Base-by-base conservation (phyloP, 2,797 vertebrate species). In the Smutsia temminckii region DNA sequence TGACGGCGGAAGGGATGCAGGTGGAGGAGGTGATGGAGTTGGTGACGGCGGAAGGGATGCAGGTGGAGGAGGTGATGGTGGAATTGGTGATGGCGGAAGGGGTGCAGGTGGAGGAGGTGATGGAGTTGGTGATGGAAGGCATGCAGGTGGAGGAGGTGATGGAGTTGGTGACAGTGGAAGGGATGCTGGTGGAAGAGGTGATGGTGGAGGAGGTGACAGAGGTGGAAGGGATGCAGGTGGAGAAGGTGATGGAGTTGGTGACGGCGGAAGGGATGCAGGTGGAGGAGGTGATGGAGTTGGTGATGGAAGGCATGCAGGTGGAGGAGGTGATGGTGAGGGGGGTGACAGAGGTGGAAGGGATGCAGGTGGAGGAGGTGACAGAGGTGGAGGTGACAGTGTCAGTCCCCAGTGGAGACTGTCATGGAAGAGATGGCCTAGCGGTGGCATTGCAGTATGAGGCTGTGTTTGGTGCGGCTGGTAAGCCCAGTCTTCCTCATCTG, bases 141-240 rank as follows among this genome's bases (percentile, higher is more conserved):
- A n/a, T 37, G 49, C 1, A 3, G 25, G 34, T 37, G 14, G 13
- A 37, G 21, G 49, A 69, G 9, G 17, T 20, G 40, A 49, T 66
- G 51, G 49, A 29, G 27, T 23, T 25, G 21, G 29, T 23, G 51
- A 34, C 6, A 17, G 49, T 3, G 21, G 20, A 29, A 37, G 42
- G 6, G 25, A 13, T 2, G 49, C 6, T 3, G 51, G 10, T 1
- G 0, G n/a, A n/a, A n/a, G n/a, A n/a, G n/a, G n/a, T 0, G 6
- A 0, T 37, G 66, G 66, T 32, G 37, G 85, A 61, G 93, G 69
- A 27, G 25, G n/a, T 2, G 8, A 20, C 2, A 37, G 34, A n/a
- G 42, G 23, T 1, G 21, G n/a, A n/a, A n/a, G n/a, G n/a, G n/a
- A n/a, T n/a, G n/a, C n/a, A n/a, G 49, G 46, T 6, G 8, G 13